Evolutionary conservation across 2,113 vertebrate species (phyloP), one percentile per base, ranked within the genome.

Genomic region (Hypanus sabinus): DNA sequence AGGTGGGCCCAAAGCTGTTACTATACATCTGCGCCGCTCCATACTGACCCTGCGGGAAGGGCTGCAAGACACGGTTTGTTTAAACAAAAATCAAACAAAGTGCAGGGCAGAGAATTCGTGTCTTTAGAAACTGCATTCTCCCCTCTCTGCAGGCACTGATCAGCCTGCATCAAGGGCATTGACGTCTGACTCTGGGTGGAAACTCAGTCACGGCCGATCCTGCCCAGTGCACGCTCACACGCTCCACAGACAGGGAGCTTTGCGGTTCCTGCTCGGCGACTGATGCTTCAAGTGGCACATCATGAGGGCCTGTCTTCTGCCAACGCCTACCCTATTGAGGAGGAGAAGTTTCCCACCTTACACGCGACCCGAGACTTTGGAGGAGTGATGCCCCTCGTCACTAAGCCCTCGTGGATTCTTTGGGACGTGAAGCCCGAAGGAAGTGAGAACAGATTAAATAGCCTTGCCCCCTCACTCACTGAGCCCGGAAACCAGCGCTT

Each of bases 1-100:
- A 99, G 30, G 97, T 98, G 14, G 97, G 97, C 80, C 97, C 98
- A 2, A 99, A 99, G 95, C 95, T 97, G 96, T 95, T 97, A 97
- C 96, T 97, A 96, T 98, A 99, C 97, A 99, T 98, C 97, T 98
- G 98, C 30, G 99, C 98, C 75, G 98, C 98, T 96, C 97, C 96
- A 0, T 98, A 99, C 60, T 97, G 97, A 12, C 98, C 97, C 97
- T 98, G 96, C 94, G 96, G 94, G 55, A 97, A 97, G 55, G 97
- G 96, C 97, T 97, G 95, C 36, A 76, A 94, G 38, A 90, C 30
- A 90, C n/a, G 60, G 30, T 90, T 65, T 33, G 30, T 90, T 90
- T 90, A 33, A 90, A 65, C 85, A 90, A 62, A 87, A 65, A 68
- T 65, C 46, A 20, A 90, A 33, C 55, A 33, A 8, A 33, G 57